Evolutionary conservation across 2,113 vertebrate species (phyloP).

Genomic region (Siphamia tubifer): DNA sequence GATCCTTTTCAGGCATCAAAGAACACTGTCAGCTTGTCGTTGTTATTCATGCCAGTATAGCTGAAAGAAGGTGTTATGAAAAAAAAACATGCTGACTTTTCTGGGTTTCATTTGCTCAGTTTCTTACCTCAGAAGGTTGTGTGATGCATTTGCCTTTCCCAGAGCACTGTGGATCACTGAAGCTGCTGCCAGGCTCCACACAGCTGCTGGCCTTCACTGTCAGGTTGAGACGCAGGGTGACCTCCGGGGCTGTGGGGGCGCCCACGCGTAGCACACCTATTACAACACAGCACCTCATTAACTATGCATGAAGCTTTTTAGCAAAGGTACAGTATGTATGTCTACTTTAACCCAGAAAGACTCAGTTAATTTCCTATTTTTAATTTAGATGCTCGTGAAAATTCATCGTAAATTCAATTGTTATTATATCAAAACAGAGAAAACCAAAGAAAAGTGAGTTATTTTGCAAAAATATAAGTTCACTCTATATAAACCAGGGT

Average conservation of each 20-base stretch:
- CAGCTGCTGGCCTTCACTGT: conserved; percentile 91
- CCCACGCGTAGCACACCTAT: conserved; percentile 74
- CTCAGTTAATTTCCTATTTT: too few relatives aligned
- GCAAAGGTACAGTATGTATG: too few relatives aligned
- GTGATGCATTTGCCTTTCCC: conserved; percentile 91
- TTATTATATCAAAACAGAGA: too few relatives aligned
- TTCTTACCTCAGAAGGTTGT: conserved; percentile 85
- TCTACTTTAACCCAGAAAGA: too few relatives aligned
- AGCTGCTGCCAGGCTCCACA: conserved; percentile 76
- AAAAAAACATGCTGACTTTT: background rate
- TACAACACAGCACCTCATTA: background rate
- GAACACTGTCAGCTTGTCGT: background rate
- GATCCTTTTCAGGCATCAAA: background rate
- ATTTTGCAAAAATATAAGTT: too few relatives aligned
- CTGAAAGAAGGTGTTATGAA: background rate
- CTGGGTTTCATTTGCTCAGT: background rate
- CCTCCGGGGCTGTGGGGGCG: conserved; percentile 80
- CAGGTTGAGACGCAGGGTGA: conserved; percentile 89
- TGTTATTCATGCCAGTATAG: background rate
- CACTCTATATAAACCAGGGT: too few relatives aligned
- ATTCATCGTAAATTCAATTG: too few relatives aligned
- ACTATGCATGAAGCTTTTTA: background rate
- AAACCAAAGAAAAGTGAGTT: too few relatives aligned
- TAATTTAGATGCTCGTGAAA: too few relatives aligned
- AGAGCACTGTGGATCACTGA: conserved; percentile 84